These are phyloP conservation scores for Eumeta japonica DNA, from an alignment of 1,140 invertebrate genomes.

Conservation along the genomic window DNA sequence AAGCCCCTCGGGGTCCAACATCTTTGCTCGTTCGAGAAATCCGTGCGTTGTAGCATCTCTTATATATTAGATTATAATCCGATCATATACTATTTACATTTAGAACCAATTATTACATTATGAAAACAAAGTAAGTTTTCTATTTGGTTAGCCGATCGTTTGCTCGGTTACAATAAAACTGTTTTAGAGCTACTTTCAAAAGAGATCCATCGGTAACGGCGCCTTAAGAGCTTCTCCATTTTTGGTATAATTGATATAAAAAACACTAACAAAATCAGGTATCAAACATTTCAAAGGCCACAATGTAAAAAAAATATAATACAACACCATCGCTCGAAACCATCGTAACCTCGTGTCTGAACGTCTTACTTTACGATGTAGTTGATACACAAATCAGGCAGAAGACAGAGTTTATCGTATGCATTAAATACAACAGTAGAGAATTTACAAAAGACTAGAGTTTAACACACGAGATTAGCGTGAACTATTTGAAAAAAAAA, in stretches of 20 bases:
- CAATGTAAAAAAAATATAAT: slow-evolving; percentile 5
- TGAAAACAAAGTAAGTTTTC: slow-evolving; percentile 24
- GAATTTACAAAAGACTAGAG: slow-evolving; percentile 42
- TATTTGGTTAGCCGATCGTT: slow-evolving; percentile 47
- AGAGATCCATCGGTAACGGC: slow-evolving; percentile 54
- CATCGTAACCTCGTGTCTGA: too few species aligned
- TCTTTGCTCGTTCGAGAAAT: slow-evolving; percentile 24
- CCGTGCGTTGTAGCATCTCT: slow-evolving; percentile 16
- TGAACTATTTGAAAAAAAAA: too few species aligned
- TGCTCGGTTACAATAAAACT: slow-evolving; percentile 25
- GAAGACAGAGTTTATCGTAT: too few species aligned
- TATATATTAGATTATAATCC: slow-evolving; percentile 25
- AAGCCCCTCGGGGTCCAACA: slow-evolving; percentile 21
- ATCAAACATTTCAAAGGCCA: slow-evolving; percentile 43
- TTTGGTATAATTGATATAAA: slow-evolving; percentile 56
- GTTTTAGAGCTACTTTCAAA: slow-evolving; percentile 42
- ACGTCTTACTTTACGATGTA: too few species aligned
- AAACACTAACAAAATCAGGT: slow-evolving; percentile 44
- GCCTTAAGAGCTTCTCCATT: slow-evolving; percentile 46
- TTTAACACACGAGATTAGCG: slow-evolving; percentile 22
- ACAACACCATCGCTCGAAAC: too few species aligned
- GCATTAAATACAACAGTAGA: slow-evolving; percentile 12
- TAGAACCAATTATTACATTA: slow-evolving; percentile 14
- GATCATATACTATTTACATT: slow-evolving; percentile 34
- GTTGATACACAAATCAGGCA: too few species aligned